phyloP scores from a whole-genome alignment of 2,113 vertebrate species.

The Channa argus region DNA sequence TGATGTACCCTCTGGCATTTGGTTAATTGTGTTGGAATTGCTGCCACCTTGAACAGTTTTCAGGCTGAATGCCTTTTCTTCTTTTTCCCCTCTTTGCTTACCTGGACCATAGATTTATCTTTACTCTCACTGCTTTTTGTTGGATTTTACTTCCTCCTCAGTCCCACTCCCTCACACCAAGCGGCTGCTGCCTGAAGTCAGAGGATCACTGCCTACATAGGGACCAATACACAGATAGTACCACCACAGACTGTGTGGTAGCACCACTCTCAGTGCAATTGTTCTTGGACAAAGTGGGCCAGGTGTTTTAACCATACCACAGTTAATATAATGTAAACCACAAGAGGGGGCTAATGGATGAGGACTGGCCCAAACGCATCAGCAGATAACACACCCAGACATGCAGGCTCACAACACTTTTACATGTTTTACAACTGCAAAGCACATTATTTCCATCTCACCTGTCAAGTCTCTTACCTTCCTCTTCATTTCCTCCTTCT shows the following conservation, averaged over 20 bases:
- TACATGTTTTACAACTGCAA: slow-evolving; percentile 64
- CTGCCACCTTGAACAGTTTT: slow-evolving; percentile 68
- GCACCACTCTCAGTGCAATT: slow-evolving; percentile 3
- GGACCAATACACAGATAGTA: slow-evolving; percentile 3
- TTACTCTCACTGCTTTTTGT: background rate
- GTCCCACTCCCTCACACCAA: background rate
- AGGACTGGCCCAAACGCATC: slow-evolving; percentile 5
- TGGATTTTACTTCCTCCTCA: slow-evolving; percentile 15
- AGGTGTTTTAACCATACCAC: slow-evolving; percentile 11
- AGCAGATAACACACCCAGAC: slow-evolving; percentile 9
- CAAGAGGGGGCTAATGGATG: slow-evolving; percentile 69
- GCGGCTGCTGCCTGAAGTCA: slow-evolving; percentile 17
- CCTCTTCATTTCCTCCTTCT: slow-evolving; percentile 52
- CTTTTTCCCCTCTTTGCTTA: slow-evolving; percentile 39
- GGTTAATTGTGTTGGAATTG: slow-evolving; percentile 79
- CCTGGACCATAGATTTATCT: slow-evolving; percentile 14
- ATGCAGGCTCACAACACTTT: slow-evolving; percentile 39
- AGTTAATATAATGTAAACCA: slow-evolving; percentile 60
- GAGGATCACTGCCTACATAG: background rate
- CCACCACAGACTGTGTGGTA: slow-evolving; percentile 17
- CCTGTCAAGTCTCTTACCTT: slow-evolving; percentile 46
- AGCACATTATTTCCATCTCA: slow-evolving; percentile 57
- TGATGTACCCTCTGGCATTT: slow-evolving; percentile 78
- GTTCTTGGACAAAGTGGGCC: slow-evolving; percentile 27
- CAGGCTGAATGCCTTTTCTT: slow-evolving; percentile 38